These are phyloP conservation scores for Choloepus didactylus DNA, from an alignment of 2,797 vertebrate genomes.

Conservation along the genomic window DNA sequence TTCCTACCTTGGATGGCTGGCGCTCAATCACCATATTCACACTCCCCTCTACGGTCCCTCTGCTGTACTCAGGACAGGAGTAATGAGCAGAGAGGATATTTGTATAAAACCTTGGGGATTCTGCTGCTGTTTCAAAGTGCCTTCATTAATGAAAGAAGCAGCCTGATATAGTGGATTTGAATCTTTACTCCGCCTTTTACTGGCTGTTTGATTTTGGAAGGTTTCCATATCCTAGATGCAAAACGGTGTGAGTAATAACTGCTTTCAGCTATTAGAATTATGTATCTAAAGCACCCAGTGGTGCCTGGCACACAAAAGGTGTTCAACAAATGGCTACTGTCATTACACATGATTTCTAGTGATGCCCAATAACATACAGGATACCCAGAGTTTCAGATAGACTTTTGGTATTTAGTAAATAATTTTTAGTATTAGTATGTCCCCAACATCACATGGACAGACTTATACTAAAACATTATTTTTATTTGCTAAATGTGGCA, in stretches of 20 bases:
- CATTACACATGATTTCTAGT: slow-evolving; percentile 8
- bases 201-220: slow-evolving; percentile 52
- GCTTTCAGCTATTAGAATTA: not conserved
- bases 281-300: not conserved
- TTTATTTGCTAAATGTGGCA: slow-evolving; percentile 26
- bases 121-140: slow-evolving; percentile 20
- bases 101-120: not conserved
- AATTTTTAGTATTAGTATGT: not conserved
- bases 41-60: not conserved
- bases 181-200: not conserved
- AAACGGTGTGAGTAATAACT: slow-evolving; percentile 43
- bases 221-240: not conserved
- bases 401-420: not conserved
- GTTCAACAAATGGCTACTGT: not conserved
- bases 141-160: slow-evolving; percentile 7
- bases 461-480: not conserved
- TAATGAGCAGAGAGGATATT: not conserved
- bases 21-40: not conserved
- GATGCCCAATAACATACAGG: not conserved
- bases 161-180: not conserved
- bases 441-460: not conserved
- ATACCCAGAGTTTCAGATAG: slow-evolving; percentile 42
- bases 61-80: not conserved
- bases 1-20: not conserved
- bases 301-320: not conserved